Percentiles rank a stretch among this genome's conserved stretches.
Evolutionary conservation across 2,113 vertebrate species (phyloP).

Genomic region (Tenrec ecaudatus): DNA sequence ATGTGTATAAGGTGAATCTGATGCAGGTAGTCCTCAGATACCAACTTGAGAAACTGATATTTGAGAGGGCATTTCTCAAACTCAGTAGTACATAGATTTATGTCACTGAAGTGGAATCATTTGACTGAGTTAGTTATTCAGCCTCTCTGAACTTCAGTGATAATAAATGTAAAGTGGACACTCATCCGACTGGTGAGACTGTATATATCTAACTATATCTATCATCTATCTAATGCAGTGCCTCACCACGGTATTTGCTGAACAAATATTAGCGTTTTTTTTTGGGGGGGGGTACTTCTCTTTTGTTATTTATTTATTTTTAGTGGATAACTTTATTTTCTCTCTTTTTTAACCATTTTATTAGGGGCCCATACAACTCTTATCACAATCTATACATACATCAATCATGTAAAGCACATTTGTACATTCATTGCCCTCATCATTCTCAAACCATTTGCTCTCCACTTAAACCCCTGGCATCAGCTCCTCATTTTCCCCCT

Average conservation of each 20-base stretch:
- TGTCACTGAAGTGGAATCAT: background rate
- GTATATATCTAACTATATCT: background rate
- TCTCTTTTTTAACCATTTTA: too few relatives aligned
- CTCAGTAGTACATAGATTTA: background rate
- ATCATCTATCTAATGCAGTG: background rate
- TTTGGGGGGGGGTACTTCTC: too few relatives aligned
- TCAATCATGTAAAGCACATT: too few relatives aligned
- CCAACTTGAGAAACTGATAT: background rate
- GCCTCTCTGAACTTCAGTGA: background rate
- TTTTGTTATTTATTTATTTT: too few relatives aligned
- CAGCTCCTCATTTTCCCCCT: too few relatives aligned
- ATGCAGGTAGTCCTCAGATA: background rate
- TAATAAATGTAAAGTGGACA: background rate
- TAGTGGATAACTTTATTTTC: too few relatives aligned
- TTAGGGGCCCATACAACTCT: too few relatives aligned
- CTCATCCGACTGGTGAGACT: background rate
- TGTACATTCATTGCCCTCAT: too few relatives aligned
- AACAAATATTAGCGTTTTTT: background rate
- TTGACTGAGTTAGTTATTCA: background rate
- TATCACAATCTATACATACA: too few relatives aligned
- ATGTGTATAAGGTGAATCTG: background rate
- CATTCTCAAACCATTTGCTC: too few relatives aligned
- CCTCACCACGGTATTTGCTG: background rate
- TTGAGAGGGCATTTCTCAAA: too few relatives aligned
- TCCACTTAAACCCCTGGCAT: too few relatives aligned